Conservation (phyloP, 2,113 vertebrate species). For the Sciurus niger region DNA sequence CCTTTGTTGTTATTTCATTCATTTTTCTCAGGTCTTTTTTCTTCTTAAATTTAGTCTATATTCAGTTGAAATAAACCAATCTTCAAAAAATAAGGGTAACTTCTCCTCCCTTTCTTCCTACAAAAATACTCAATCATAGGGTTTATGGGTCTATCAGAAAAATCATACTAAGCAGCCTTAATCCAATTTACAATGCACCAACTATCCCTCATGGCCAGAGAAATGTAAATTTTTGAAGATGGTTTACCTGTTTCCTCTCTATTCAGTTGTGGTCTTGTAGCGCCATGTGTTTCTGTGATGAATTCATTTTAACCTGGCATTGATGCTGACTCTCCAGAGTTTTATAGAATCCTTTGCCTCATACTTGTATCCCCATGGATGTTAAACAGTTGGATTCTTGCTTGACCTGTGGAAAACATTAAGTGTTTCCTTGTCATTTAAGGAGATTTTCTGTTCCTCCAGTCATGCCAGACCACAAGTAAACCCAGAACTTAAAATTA, state of each 20-base stretch:
- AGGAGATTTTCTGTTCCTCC: neutral
- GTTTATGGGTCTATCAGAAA: neutral
- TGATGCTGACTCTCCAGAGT: neutral
- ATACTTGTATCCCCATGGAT: neutral
- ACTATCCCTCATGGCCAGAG: neutral
- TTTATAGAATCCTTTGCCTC: neutral
- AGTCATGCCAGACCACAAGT: neutral
- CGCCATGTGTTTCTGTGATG: neutral
- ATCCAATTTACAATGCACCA: neutral
- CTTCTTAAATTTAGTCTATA: neutral
- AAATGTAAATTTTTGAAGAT: neutral
- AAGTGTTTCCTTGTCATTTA: slow-evolving; percentile 13
- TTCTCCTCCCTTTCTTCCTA: neutral
- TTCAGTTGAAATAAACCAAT: neutral
- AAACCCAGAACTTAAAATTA: slow-evolving; percentile 24
- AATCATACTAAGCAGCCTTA: neutral
- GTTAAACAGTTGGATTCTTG: neutral
- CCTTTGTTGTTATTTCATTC: neutral
- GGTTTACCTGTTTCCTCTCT: neutral
- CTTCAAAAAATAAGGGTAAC: neutral
- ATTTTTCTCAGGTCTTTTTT: neutral
- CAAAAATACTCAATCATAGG: neutral
- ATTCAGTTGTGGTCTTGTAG: neutral
- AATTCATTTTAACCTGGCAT: neutral
- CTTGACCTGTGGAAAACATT: neutral